Conservation (phyloP, 1,140 invertebrate species). For the Rhopalosiphum padi region DNA sequence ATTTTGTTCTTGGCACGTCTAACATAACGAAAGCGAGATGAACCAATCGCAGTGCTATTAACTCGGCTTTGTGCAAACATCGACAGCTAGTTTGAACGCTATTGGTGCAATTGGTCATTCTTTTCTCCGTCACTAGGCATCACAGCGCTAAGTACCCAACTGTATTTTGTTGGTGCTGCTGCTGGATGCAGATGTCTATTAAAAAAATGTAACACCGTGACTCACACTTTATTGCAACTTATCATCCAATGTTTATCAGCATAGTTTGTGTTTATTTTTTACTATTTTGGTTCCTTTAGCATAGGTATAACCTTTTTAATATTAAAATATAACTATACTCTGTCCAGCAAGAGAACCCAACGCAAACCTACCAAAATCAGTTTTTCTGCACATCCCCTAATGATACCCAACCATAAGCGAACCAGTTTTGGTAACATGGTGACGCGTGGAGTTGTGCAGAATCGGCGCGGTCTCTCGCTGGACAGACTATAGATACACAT, state of each 20-base stretch:
- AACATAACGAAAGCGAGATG: background rate
- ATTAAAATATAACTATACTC: too few relatives aligned
- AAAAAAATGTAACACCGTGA: background rate
- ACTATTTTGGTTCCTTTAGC: too few relatives aligned
- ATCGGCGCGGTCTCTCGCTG: too few relatives aligned
- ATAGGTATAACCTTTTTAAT: too few relatives aligned
- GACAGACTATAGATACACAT: too few relatives aligned
- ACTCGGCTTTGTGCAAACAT: background rate
- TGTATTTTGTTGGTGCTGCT: background rate
- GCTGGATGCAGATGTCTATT: background rate
- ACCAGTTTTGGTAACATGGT: too few relatives aligned
- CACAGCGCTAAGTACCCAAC: background rate
- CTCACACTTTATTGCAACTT: background rate
- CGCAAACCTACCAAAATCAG: too few relatives aligned
- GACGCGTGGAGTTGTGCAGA: too few relatives aligned
- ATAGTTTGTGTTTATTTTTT: background rate
- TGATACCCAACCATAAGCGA: too few relatives aligned
- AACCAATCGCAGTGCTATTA: background rate
- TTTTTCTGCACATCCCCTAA: too few relatives aligned
- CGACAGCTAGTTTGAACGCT: background rate
- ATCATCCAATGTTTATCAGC: background rate
- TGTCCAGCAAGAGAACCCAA: too few relatives aligned
- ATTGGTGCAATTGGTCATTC: background rate
- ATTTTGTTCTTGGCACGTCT: background rate
- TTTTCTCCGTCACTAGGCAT: background rate